Evolutionary conservation across 2,797 vertebrate species (phyloP).

Genomic region (Hydrocynus forskahlii): DNA sequence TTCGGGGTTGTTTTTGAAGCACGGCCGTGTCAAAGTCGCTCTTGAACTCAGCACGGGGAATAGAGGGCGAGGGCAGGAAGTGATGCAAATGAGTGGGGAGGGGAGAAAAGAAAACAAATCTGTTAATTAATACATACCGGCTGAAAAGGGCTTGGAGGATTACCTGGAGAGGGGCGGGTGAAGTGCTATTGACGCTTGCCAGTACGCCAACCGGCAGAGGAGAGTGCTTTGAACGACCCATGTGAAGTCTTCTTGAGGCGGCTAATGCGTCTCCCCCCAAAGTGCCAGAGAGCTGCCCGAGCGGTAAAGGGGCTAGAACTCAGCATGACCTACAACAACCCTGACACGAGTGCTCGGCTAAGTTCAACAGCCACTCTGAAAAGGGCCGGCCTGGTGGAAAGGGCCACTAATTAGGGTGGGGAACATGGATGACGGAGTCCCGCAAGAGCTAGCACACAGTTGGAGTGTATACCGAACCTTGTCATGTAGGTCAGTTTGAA

Average conservation of each 20-base stretch:
- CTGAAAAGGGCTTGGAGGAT: conserved; percentile 63
- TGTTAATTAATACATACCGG: conserved; percentile 72
- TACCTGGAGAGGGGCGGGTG: conserved; percentile 53
- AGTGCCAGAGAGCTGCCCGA: conserved; percentile 63
- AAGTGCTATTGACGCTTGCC: conserved; percentile 58
- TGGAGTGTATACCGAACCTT: conserved; percentile 77
- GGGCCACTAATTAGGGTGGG: conserved; percentile 73
- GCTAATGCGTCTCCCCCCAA: conserved; percentile 69
- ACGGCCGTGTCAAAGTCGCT: conserved; percentile 61
- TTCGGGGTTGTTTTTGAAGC: conserved; percentile 33
- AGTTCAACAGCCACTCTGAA: conserved; percentile 75
- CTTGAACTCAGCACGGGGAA: conserved; percentile 59
- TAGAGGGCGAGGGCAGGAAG: conserved; percentile 48
- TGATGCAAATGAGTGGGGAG: conserved; percentile 68
- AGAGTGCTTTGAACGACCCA: conserved; percentile 70
- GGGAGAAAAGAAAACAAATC: conserved; percentile 76
- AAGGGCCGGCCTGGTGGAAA: conserved; percentile 60
- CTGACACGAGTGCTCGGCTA: conserved; percentile 53
- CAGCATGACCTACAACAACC: conserved; percentile 63
- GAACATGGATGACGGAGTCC: conserved; percentile 66
- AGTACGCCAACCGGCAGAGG: conserved; percentile 59
- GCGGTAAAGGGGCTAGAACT: conserved; percentile 65
- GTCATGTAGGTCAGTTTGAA: conserved; percentile 79
- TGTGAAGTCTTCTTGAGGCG: conserved; percentile 60
- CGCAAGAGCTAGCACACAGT: conserved; percentile 71